Evolutionary conservation across 2,888 invertebrate species (phyloP).

Genomic region (Lepidonotus clava): DNA sequence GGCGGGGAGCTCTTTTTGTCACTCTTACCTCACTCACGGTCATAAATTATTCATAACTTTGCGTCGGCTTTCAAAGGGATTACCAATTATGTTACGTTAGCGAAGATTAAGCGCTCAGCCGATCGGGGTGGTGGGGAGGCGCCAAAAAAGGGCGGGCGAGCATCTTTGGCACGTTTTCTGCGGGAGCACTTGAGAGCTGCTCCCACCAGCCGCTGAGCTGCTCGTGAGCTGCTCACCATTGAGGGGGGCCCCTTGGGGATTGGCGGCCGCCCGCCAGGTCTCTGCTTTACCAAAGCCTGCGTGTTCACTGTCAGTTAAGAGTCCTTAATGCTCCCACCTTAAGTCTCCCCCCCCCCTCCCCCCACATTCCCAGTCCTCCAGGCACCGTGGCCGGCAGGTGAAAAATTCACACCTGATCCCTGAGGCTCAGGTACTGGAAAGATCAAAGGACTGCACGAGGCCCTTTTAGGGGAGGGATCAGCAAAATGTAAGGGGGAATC

Average conservation of each 20-base stretch:
- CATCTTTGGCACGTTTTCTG: constrained; percentile 30
- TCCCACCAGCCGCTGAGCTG: too few relatives aligned
- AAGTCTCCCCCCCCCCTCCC: not conserved
- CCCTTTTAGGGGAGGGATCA: not conserved
- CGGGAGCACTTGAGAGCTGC: too few relatives aligned
- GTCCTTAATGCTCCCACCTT: not conserved
- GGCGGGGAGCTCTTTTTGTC: not conserved
- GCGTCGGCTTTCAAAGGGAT: constrained; percentile 41
- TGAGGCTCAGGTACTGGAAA: not conserved
- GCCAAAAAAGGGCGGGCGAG: not conserved
- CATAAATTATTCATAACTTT: constrained; percentile 43
- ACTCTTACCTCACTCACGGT: not conserved
- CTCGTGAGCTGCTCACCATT: not conserved
- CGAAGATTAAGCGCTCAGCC: constrained; percentile 46
- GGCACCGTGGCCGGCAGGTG: constrained; percentile 21
- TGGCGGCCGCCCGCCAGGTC: not conserved
- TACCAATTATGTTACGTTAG: constrained; percentile 53
- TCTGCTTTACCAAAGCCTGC: not conserved
- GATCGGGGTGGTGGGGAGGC: not conserved
- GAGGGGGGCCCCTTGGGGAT: not conserved
- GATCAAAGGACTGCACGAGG: not conserved
- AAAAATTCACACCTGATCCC: constrained; percentile 16
- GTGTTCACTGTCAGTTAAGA: not conserved
- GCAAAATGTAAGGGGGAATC: not conserved
- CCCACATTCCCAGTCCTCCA: not conserved